A percentile compares a stretch with the other conserved stretches of the same genome.
These are phyloP conservation scores for Pangasius larnaudii DNA, from an alignment of 2,797 vertebrate species.

Conservation along the genomic window DNA sequence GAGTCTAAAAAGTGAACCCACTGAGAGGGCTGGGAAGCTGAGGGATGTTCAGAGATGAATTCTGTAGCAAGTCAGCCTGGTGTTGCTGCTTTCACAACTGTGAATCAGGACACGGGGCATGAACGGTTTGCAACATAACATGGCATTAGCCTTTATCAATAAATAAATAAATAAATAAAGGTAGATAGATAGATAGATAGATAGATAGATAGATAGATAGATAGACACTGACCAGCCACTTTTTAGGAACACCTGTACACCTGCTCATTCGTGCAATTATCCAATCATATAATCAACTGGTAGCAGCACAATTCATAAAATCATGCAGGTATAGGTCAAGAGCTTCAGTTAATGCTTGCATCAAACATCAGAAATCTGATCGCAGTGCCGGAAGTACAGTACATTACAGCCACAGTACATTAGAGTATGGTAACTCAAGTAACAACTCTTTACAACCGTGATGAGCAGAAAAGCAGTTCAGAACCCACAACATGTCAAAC, in stretches of 20 bases:
- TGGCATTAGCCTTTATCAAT: not conserved
- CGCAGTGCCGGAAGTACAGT: too few relatives aligned
- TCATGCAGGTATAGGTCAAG: too few relatives aligned
- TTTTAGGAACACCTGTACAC: not conserved
- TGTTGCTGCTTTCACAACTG: not conserved
- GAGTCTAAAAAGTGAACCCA: not conserved
- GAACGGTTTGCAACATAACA: not conserved
- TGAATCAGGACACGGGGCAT: not conserved
- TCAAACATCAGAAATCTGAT: too few relatives aligned
- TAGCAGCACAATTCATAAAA: not conserved
- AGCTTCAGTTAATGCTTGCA: too few relatives aligned
- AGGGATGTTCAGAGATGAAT: not conserved
- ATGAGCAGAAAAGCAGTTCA: not conserved
- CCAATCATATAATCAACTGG: not conserved
- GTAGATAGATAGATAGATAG: not conserved
- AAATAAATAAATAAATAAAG: not conserved
- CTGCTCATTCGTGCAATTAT: not conserved
- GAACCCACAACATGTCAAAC: not conserved
- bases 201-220: not conserved
- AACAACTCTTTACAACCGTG: not conserved
- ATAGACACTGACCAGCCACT: too few relatives aligned
- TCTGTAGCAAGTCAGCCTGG: not conserved
- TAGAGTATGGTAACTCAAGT: not conserved
- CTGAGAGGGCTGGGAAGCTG: not conserved
- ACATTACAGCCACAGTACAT: not conserved